These are phyloP conservation scores for Eumacrocentrus americanus DNA, from an alignment of 2,888 invertebrate genomes.

Conservation along the genomic window DNA sequence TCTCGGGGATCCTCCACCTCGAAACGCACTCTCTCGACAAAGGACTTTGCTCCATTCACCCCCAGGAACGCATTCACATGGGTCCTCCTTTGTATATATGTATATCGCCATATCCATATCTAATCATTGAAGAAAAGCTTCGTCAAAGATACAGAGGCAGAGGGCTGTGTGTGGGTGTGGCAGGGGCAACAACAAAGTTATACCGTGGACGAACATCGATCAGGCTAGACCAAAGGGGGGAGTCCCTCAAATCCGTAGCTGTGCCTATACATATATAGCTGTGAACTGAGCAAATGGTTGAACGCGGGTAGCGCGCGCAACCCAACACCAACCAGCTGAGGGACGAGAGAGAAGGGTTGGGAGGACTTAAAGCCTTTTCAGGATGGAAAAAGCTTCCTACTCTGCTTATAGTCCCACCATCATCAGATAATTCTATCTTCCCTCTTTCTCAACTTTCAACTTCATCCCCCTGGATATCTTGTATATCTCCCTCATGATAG, in stretches of 20 bases:
- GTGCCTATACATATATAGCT: slow-evolving; percentile 2
- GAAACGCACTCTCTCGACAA: neutral
- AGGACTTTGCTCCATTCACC: too few species aligned
- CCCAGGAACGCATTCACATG: too few species aligned
- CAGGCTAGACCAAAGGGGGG: slow-evolving; percentile 34
- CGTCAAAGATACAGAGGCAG: slow-evolving; percentile 3
- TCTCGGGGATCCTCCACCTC: neutral
- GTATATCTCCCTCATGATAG: slow-evolving; percentile 6
- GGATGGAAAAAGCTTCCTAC: slow-evolving; percentile 1
- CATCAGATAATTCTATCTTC: slow-evolving; percentile 13
- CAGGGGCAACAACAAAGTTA: slow-evolving; percentile 36
- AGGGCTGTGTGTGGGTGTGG: slow-evolving; percentile 34
- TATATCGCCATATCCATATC: too few species aligned
- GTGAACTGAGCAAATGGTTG: slow-evolving; percentile 18
- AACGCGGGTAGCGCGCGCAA: slow-evolving; percentile 23
- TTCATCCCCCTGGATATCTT: slow-evolving; percentile 14
- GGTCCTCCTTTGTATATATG: too few species aligned
- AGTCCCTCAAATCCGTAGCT: slow-evolving; percentile 33
- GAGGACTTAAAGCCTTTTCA: slow-evolving; percentile 11
- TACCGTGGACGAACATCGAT: slow-evolving; percentile 39
- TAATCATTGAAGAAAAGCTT: neutral
- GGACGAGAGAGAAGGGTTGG: neutral
- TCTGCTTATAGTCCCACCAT: slow-evolving; percentile 6
- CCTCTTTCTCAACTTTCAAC: slow-evolving; percentile 9
- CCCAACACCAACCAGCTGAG: slow-evolving; percentile 15